These are phyloP conservation scores for Philantomba maxwellii DNA, from an alignment of 2,113 vertebrate species.

Conservation along the genomic window DNA sequence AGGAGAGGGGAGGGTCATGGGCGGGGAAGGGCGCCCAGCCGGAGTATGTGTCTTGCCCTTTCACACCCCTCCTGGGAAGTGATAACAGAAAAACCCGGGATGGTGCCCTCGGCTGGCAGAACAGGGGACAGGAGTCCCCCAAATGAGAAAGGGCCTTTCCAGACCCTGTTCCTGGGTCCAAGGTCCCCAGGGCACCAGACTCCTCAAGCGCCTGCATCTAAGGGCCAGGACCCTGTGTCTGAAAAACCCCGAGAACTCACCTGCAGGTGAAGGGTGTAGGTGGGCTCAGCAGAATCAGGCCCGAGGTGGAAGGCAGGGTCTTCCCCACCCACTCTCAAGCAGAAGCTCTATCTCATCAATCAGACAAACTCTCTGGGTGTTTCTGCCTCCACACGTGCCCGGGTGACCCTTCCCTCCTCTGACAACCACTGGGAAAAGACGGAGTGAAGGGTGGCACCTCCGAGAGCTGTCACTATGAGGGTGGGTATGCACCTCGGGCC, in stretches of 20 bases:
- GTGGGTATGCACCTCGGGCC: rapidly evolving
- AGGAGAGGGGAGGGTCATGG: not conserved
- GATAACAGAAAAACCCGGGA: rapidly evolving
- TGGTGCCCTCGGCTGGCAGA: not conserved
- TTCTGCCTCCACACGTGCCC: not conserved
- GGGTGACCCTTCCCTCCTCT: not conserved
- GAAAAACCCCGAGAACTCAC: not conserved
- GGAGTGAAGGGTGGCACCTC: too few relatives aligned
- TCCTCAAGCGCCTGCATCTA: not conserved
- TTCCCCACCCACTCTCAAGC: not conserved
- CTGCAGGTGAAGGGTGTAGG: not conserved
- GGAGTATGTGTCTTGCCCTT: rapidly evolving
- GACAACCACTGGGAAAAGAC: not conserved
- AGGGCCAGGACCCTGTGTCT: not conserved
- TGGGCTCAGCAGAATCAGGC: not conserved
- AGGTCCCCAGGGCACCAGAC: not conserved
- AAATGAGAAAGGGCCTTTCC: not conserved
- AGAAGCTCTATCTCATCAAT: not conserved
- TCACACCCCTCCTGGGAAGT: not conserved
- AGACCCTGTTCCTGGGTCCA: not conserved
- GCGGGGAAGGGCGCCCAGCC: rapidly evolving
- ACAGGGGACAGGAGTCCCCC: rapidly evolving
- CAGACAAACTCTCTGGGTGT: not conserved
- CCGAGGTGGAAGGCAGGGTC: not conserved
- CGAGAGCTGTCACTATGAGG: not conserved